phyloP scores from a whole-genome alignment of 35 echinoderm and acorn worm species.

The Holothuria glaberrima region DNA sequence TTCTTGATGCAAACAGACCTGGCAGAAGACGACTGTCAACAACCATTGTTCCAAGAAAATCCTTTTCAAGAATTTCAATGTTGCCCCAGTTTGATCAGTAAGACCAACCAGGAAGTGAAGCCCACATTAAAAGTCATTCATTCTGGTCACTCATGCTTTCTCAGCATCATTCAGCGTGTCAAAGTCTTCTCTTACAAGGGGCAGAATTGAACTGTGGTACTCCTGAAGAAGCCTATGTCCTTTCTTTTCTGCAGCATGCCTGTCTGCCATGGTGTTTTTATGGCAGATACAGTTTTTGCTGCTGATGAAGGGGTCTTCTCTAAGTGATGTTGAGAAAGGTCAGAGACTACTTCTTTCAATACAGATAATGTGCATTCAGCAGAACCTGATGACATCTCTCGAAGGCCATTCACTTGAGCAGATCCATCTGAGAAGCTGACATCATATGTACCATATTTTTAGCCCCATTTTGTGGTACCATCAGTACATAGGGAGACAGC shows the following conservation, averaged over 20 bases:
- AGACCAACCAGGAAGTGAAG: conserved; percentile 68
- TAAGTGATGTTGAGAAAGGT: no score
- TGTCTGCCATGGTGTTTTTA: conserved; percentile 72
- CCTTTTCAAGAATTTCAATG: not conserved
- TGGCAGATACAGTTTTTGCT: conserved; percentile 21
- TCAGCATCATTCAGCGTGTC: conserved; percentile 64
- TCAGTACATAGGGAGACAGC: no score
- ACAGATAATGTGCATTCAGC: no score
- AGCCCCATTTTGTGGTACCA: no score
- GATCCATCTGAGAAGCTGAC: conserved; percentile 31
- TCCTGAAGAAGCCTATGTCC: conserved; percentile 22
- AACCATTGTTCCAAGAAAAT: no score
- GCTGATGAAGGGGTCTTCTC: no score
- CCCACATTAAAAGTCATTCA: no score
- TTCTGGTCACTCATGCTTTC: not conserved
- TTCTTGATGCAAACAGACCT: no score
- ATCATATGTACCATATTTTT: no score
- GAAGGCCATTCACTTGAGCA: not conserved
- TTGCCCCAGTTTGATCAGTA: conserved; percentile 40
- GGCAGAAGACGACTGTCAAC: no score
- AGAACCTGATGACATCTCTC: conserved; percentile 20
- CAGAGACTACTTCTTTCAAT: no score
- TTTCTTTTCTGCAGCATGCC: no score
- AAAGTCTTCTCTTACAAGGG: conserved; percentile 26
- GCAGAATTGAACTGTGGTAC: conserved; percentile 42